Percentiles rank a stretch among this genome's conserved stretches.
Evolutionary conservation across 53 echinoderm and acorn worm genomes (phyloP).

Genomic region (Temnopleurus reevesii): DNA sequence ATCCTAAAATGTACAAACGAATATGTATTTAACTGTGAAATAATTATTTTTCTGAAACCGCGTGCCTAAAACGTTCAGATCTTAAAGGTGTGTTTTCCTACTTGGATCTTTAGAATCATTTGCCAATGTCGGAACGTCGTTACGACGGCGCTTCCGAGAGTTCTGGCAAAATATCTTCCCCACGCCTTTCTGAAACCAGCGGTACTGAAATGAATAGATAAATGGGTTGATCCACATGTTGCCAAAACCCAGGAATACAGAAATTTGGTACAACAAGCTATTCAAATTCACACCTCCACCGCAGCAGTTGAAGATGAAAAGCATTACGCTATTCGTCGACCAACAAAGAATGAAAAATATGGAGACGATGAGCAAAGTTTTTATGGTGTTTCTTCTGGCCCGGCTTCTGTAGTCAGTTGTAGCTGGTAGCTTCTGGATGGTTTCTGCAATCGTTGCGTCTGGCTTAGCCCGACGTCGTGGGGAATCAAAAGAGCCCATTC

Average conservation of each 20-base stretch:
- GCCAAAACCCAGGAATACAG: neutral
- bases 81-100: too few species aligned
- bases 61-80: too few species aligned
- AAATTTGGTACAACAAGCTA: neutral
- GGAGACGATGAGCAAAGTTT: neutral
- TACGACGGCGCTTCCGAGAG: neutral
- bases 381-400: slow-evolving; percentile 28
- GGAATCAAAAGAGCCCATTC: neutral
- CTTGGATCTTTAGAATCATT: neutral
- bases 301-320: neutral
- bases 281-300: neutral
- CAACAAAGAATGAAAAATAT: neutral
- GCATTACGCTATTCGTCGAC: neutral
- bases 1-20: too few species aligned
- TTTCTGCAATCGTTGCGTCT: neutral
- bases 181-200: slow-evolving; percentile 28
- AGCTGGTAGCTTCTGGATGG: neutral
- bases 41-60: too few species aligned
- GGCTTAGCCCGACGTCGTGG: neutral
- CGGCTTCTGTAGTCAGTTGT: neutral
- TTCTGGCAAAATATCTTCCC: neutral
- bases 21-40: too few species aligned
- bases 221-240: slow-evolving; percentile 33
- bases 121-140: neutral
- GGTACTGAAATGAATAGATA: slow-evolving; percentile 18